phyloP scores from a whole-genome alignment of 2,888 invertebrate species.

The Crematogaster levior region DNA sequence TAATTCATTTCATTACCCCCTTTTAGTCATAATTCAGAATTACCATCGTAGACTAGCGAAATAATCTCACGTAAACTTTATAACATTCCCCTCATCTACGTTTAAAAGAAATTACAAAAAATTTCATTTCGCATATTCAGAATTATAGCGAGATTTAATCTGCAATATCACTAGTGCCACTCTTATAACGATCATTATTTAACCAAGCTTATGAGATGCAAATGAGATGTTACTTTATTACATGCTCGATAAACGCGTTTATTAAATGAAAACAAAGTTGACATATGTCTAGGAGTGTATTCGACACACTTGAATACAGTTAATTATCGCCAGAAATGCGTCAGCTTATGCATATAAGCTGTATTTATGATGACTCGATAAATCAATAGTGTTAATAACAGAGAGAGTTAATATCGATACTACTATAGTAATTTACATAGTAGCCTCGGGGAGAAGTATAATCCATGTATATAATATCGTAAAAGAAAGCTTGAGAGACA shows the following conservation, averaged over 20 bases:
- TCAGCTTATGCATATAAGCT: neutral
- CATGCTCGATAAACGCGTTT: conserved; percentile 14
- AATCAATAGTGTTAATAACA: conserved; percentile 21
- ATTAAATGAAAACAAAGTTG: conserved; percentile 41
- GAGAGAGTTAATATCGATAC: neutral
- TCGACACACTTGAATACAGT: neutral
- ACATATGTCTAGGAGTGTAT: neutral
- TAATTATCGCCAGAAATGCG: conserved; percentile 26
- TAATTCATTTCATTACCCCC: conserved; percentile 2
- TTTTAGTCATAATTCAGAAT: conserved; percentile 26
- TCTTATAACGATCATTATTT: conserved; percentile 33
- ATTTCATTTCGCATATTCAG: conserved; percentile 26
- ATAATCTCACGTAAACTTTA: conserved; percentile 38
- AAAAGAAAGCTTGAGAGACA: neutral
- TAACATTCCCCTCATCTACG: neutral
- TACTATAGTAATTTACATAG: neutral
- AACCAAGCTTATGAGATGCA: neutral
- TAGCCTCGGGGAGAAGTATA: neutral
- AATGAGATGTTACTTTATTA: conserved; percentile 28
- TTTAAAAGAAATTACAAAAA: conserved; percentile 22
- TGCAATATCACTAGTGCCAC: conserved; percentile 16
- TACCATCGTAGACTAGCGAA: neutral
- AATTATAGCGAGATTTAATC: conserved; percentile 41
- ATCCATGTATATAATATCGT: neutral
- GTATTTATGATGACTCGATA: conserved; percentile 3